Evolutionary conservation across 2,113 vertebrate genomes (phyloP), one percentile per base, ranked within the genome.

Genomic region (Prionailurus viverrinus): DNA sequence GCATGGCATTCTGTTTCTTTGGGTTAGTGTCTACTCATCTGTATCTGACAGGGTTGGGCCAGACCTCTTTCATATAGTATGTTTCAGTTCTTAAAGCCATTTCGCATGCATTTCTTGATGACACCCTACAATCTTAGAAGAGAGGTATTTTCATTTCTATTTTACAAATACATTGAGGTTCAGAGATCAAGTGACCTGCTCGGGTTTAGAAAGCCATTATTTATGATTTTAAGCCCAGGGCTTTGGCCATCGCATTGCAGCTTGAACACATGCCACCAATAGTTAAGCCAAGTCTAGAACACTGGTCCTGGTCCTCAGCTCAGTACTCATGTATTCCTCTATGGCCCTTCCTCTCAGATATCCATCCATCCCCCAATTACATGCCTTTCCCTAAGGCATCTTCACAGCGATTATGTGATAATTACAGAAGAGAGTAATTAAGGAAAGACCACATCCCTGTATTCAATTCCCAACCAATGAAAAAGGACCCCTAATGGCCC

Each of bases 381-480:
- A 89, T 89, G 7, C 10, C 29, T 96, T 97, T 89, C 89, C 55
- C 90, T 45, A 61, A 80, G 94, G 83, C 74, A 25, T 12, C 45
- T 94, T 73, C 76, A 71, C 51, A 90, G 39, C 23, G 69, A 95
- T 74, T 89, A 74, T 73, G n/a, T 78, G 96, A 84, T 97, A 93
- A 95, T 94, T 81, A 61, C 41, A 81, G 78, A 96, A 97, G 83
- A 87, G 29, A 93, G 66, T 96, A 90, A 92, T 45, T 80, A 94
- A 95, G 82, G 9, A 4, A 79, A 94, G 55, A 85, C 65, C 33
- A 31, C 36, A 79, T 74, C 16, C 16, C n/a, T 84, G 84, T 79
- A 79, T 45, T 93, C 45, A 81, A 65, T 76, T 55, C 51, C 66
- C 4, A 65, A n/a, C 48, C 73, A 55, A 1, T 53, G n/a, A 18